These are phyloP conservation scores for Ganaspis brasiliensis DNA, from an alignment of 2,888 invertebrate genomes.

Conservation along the genomic window DNA sequence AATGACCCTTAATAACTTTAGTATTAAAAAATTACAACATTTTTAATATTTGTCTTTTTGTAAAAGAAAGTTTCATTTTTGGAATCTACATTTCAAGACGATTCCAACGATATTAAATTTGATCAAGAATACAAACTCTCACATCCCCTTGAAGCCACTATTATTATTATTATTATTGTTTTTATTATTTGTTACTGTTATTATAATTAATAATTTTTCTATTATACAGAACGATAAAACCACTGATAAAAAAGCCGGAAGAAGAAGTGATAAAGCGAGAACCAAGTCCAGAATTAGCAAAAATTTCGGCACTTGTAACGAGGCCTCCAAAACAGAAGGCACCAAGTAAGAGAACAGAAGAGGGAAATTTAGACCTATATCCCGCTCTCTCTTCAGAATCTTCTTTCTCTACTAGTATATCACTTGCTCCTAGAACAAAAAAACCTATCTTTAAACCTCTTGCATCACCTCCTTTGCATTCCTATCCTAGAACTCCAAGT, in stretches of 20 bases:
- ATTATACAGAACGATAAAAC: constrained; percentile 84
- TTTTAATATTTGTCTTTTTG: no score
- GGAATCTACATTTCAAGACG: no score
- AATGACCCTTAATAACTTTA: no score
- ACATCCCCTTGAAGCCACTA: no score
- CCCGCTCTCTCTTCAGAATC: constrained; percentile 74
- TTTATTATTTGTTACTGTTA: background rate
- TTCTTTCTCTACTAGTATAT: constrained; percentile 73
- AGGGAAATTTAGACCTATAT: constrained; percentile 73
- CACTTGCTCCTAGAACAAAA: constrained; percentile 72
- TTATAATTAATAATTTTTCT: background rate
- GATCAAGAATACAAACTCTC: no score
- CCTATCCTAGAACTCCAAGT: constrained; percentile 63
- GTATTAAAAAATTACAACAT: no score
- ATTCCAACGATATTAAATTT: no score
- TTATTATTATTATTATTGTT: no score
- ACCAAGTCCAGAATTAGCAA: constrained; percentile 90
- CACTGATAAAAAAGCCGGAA: constrained; percentile 85
- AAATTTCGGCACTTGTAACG: constrained; percentile 91
- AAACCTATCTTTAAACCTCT: constrained; percentile 73
- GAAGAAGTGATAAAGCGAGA: constrained; percentile 84
- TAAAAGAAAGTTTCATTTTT: no score
- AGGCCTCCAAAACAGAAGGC: constrained; percentile 89
- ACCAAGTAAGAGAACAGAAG: constrained; percentile 78
- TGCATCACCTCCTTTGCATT: constrained; percentile 68